A percentile compares a stretch with the other conserved stretches of the same genome.
Evolutionary conservation across 1,140 invertebrate species (phyloP).

Genomic region (Wiebesia pumilae): DNA sequence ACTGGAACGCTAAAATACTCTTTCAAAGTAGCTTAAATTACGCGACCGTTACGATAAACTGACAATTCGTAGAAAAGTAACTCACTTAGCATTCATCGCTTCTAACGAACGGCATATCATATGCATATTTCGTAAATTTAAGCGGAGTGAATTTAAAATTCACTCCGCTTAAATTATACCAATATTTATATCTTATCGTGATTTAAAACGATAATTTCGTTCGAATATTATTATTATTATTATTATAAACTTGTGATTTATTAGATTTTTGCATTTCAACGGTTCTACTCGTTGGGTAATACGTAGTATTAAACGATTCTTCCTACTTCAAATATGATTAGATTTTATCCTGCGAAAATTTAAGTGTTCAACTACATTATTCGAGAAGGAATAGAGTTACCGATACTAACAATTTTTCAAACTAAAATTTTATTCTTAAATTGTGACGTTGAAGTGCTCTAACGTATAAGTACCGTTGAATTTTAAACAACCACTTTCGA

Average conservation of each 20-base stretch:
- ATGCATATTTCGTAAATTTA: neutral
- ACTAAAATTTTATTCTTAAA: neutral
- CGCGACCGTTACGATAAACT: neutral
- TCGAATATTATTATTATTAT: neutral
- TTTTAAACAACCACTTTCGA: neutral
- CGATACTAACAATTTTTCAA: neutral
- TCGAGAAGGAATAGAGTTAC: neutral
- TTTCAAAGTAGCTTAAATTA: neutral
- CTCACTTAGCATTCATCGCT: neutral
- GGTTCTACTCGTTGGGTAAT: too few relatives aligned
- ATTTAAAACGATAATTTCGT: neutral
- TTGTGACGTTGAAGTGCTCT: neutral
- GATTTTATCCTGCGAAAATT: neutral
- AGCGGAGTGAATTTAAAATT: too few relatives aligned
- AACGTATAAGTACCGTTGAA: neutral
- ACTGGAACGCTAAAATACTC: neutral
- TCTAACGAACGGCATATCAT: neutral
- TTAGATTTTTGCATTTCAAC: neutral
- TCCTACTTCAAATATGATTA: neutral
- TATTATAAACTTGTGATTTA: neutral
- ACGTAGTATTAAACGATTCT: neutral
- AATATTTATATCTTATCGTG: neutral
- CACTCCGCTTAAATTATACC: neutral
- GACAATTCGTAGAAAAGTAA: neutral
- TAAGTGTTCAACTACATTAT: neutral